Percentiles rank a stretch among this genome's conserved stretches.
phyloP scores from a whole-genome alignment of 2,113 vertebrate species.

The Pseudorhombus dupliciocellatus region DNA sequence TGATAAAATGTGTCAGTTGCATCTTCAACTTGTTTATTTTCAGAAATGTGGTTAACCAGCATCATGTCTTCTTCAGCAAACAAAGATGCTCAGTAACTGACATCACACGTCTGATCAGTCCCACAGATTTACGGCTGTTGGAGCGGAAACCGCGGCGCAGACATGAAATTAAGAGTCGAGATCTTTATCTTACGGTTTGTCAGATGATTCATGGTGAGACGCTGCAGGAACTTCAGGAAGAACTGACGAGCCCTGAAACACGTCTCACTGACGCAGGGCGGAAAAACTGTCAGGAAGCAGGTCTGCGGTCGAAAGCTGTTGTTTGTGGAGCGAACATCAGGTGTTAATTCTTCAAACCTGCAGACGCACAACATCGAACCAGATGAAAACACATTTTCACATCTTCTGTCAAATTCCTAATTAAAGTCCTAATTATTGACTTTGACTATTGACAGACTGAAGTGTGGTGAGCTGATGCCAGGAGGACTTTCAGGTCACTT shows the following conservation, averaged over 20 bases:
- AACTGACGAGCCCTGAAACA: neutral
- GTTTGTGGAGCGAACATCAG: neutral
- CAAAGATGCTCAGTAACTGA: constrained; percentile 12
- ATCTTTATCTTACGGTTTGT: constrained; percentile 40
- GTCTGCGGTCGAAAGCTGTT: no score
- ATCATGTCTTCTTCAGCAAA: constrained; percentile 6
- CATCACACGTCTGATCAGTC: constrained; percentile 21
- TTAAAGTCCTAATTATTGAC: neutral
- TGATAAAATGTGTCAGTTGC: no score
- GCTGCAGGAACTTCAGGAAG: constrained; percentile 25
- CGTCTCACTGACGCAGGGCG: neutral
- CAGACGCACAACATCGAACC: neutral
- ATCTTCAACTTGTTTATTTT: no score
- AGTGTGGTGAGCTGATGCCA: neutral
- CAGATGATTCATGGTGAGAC: constrained; percentile 41
- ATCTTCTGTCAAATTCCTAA: constrained; percentile 15
- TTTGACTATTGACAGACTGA: neutral
- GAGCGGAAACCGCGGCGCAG: constrained; percentile 7
- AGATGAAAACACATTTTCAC: constrained; percentile 10
- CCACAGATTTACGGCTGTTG: constrained; percentile 27
- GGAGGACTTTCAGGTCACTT: neutral
- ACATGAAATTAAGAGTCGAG: constrained; percentile 2
- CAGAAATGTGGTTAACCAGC: constrained; percentile 4
- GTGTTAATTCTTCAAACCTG: no score
- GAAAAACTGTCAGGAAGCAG: neutral